A percentile compares a stretch with the other conserved stretches of the same genome.
Conservation (phyloP, 2,888 invertebrate species). For the Agrochola lychnidis region DNA sequence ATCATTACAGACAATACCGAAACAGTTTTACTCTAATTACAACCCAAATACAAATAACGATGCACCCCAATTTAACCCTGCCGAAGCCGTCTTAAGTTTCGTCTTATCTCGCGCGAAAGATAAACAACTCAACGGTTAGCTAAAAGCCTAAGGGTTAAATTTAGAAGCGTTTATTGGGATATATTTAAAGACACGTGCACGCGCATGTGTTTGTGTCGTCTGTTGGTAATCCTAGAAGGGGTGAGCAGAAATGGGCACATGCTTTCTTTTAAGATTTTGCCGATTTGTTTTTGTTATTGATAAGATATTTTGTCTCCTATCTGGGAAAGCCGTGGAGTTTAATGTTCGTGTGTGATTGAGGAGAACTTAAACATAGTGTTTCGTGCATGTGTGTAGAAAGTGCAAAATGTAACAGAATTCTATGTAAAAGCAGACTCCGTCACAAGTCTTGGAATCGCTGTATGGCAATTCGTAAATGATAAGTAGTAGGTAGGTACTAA, state of each 20-base stretch:
- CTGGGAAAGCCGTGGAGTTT: background rate
- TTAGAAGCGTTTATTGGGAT: conserved; percentile 54
- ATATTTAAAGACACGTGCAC: conserved; percentile 21
- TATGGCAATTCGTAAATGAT: too few species aligned
- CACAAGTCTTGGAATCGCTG: too few species aligned
- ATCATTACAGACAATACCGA: background rate
- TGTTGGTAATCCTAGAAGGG: conserved; percentile 25
- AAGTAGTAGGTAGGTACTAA: too few species aligned
- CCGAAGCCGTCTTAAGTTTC: conserved; percentile 35
- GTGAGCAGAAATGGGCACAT: background rate
- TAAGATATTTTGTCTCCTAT: background rate
- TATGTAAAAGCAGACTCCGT: too few species aligned
- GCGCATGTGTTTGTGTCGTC: conserved; percentile 22
- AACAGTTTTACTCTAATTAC: conserved; percentile 38
- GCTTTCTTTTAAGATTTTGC: conserved; percentile 8
- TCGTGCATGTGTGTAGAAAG: too few species aligned
- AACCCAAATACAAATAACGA: conserved; percentile 43
- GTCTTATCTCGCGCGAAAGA: conserved; percentile 61
- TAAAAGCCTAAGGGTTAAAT: conserved; percentile 61
- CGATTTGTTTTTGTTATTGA: background rate
- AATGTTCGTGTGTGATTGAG: too few species aligned
- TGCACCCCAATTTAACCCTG: conserved; percentile 47
- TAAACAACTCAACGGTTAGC: conserved; percentile 62
- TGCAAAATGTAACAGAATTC: too few species aligned
- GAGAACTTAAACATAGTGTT: too few species aligned